Evolutionary conservation across 2,888 invertebrate species (phyloP).

Genomic region (Philereme transversata): DNA sequence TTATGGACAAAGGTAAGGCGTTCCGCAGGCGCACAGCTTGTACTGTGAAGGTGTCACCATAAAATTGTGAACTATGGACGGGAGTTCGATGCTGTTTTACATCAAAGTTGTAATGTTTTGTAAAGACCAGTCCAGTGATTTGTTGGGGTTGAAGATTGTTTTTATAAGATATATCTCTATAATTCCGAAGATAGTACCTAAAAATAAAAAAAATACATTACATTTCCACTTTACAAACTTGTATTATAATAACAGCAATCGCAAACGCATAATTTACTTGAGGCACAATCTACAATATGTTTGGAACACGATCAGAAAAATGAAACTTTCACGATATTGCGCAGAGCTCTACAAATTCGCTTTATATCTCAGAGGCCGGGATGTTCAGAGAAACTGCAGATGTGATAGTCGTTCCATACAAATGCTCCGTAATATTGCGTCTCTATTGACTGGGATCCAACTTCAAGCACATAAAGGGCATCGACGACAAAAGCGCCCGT

Average conservation of each 20-base stretch:
- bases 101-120: too few species aligned
- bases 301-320: slow-evolving; percentile 44
- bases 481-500: slow-evolving; percentile 61
- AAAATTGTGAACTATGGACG: too few species aligned
- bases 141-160: too few species aligned
- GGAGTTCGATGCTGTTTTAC: too few species aligned
- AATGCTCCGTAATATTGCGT: slow-evolving; percentile 68
- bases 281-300: slow-evolving; percentile 43
- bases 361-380: slow-evolving; percentile 53
- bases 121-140: too few species aligned
- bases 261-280: slow-evolving; percentile 32
- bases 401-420: slow-evolving; percentile 68
- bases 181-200: too few species aligned
- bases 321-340: slow-evolving; percentile 54
- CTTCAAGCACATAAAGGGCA: slow-evolving; percentile 67
- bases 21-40: too few species aligned
- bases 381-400: slow-evolving; percentile 56
- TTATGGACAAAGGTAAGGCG: too few species aligned
- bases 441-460: slow-evolving; percentile 66
- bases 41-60: too few species aligned
- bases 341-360: slow-evolving; percentile 61
- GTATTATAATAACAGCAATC: slow-evolving; percentile 28
- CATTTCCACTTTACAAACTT: slow-evolving; percentile 2
- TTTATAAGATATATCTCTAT: too few species aligned
- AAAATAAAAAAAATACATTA: slow-evolving; percentile 4